A percentile compares a stretch with the other conserved stretches of the same genome.
Conservation (phyloP, 1,140 invertebrate genomes). For the Hycleus phaleratus region DNA sequence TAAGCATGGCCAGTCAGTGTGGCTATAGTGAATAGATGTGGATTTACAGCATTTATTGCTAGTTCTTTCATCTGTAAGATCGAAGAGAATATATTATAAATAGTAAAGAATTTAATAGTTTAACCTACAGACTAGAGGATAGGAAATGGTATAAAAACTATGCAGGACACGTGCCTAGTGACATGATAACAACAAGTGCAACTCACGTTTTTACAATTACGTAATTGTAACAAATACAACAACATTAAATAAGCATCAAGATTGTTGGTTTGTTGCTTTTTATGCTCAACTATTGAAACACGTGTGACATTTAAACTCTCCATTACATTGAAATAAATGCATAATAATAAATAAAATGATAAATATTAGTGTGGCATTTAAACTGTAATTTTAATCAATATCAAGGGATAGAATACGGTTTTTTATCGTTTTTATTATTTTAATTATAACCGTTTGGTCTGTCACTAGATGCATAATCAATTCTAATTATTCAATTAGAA, state of each 20-base stretch:
- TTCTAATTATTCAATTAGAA: not conserved
- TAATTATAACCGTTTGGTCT: too few species aligned
- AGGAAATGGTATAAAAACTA: not conserved
- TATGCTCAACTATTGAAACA: constrained; percentile 4
- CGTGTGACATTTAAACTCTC: constrained; percentile 23
- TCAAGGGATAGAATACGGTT: too few species aligned
- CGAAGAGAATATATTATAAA: not conserved
- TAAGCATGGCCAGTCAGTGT: constrained; percentile 88
- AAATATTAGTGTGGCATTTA: too few species aligned
- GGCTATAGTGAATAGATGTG: constrained; percentile 90
- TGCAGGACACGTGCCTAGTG: not conserved
- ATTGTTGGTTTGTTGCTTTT: too few species aligned
- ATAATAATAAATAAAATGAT: too few species aligned
- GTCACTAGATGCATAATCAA: too few species aligned
- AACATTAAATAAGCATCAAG: too few species aligned
- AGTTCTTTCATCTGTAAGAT: constrained; percentile 58
- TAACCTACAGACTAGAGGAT: not conserved
- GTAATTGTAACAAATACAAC: constrained; percentile 15
- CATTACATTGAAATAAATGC: too few species aligned
- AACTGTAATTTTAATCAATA: too few species aligned
- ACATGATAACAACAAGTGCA: constrained; percentile 2
- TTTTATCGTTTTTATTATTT: too few species aligned
- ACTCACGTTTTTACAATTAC: constrained; percentile 24
- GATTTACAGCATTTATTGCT: constrained; percentile 57
- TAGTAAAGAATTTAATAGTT: too few species aligned